A percentile compares a stretch with the other conserved stretches of the same genome.
phyloP scores from a whole-genome alignment of 2,113 vertebrate species.

The Pampusana beccarii region DNA sequence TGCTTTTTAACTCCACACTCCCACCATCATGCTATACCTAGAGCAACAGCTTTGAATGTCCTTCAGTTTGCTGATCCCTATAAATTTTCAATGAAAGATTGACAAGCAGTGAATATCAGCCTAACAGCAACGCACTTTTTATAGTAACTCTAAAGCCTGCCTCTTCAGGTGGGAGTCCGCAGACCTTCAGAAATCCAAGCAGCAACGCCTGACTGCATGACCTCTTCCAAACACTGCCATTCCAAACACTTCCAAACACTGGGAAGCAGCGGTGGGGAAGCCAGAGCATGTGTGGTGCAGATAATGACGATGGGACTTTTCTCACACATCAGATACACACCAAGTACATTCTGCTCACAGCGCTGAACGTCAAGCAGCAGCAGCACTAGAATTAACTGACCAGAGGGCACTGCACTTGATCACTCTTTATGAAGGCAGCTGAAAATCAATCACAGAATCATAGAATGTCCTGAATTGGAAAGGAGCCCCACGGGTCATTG shows the following conservation, averaged over 20 bases:
- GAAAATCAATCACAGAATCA: neutral
- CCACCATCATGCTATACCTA: accelerated
- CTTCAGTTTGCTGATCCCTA: neutral
- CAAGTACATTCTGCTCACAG: neutral
- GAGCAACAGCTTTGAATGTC: accelerated
- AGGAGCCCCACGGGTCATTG: too few species aligned
- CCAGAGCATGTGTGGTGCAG: neutral
- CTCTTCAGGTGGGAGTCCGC: accelerated
- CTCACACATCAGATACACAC: accelerated
- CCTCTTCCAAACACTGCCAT: accelerated
- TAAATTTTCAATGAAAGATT: accelerated
- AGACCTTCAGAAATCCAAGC: accelerated
- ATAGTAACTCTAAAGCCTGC: accelerated
- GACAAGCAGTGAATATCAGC: accelerated
- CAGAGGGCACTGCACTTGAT: accelerated
- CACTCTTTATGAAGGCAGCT: accelerated
- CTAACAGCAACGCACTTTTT: accelerated
- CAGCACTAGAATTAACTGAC: accelerated
- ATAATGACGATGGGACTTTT: accelerated
- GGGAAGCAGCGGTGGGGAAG: accelerated
- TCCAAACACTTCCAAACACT: too few species aligned
- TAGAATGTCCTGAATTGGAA: too few species aligned
- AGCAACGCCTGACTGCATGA: accelerated
- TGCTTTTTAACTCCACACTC: neutral
- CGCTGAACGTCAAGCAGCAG: too few species aligned